Evolutionary conservation across 2,888 invertebrate species (phyloP), one percentile per base, ranked within the genome.

Genomic region (Mythimna albipuncta): DNA sequence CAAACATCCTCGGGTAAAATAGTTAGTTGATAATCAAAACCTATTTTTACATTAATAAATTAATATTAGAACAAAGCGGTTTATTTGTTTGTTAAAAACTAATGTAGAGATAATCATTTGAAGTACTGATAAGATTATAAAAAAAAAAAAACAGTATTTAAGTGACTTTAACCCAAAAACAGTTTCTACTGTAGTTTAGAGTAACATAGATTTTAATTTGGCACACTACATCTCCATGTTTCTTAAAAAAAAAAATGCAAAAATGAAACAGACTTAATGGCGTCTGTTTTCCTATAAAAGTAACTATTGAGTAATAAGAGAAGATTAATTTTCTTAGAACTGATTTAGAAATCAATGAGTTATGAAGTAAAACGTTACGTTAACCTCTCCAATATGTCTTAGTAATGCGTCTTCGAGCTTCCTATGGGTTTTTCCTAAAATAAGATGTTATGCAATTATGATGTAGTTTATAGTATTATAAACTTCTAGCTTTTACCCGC

Each of bases 361-460:
- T 76, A 82, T 77, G 70, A 82, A 80, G 59, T 69, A 19, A 79
- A 72, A 1, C 57, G 77, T 82, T 77, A 64, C 71, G 74, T 68
- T 79, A 77, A 82, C 72, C 55, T 73, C 35, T 65, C 35, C 57
- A 47, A 69, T 65, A 57, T 47, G 19, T 21, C 21, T 61, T 50
- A 62, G 32, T 69, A 32, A 67, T 47, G 13, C 21, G n/a, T 38
- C 44, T 64, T 74, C 16, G 26, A 26, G 41, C 52, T 61, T 74
- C 16, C 26, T 13, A 64, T 70, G 82, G 64, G 61, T 58, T 67
- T 81, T 81, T 63, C 61, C 74, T 32, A 78, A 69, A 72, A 69
- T 21, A 59, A 38, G 11, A 32, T 7, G 11, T 81, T 81, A 57
- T 47, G 47, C 59, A 82, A 81, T 57, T 35, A 72, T 63, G 26